These are phyloP conservation scores for Merodon equestris DNA, from an alignment of 2,888 invertebrate genomes.

Conservation along the genomic window DNA sequence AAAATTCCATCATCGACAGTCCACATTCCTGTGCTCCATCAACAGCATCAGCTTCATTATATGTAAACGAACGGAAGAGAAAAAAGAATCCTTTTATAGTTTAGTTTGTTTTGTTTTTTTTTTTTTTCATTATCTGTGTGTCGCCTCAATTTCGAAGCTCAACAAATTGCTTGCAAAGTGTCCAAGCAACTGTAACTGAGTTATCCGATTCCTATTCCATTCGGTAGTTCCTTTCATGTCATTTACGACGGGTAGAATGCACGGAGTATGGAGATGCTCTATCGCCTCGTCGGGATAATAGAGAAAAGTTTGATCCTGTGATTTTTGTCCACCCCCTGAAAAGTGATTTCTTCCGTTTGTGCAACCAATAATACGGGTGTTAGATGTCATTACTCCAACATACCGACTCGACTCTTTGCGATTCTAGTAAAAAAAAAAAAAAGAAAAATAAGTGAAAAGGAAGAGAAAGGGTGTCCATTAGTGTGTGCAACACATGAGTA, in stretches of 20 bases:
- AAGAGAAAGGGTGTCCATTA: not conserved
- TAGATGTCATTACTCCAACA: not conserved
- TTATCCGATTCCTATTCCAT: slow-evolving; percentile 15
- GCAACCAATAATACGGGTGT: not conserved
- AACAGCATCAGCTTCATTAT: slow-evolving; percentile 40
- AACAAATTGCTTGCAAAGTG: slow-evolving; percentile 64
- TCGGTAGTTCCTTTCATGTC: slow-evolving; percentile 21
- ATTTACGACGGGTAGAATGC: slow-evolving; percentile 38
- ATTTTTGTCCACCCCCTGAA: slow-evolving; percentile 13
- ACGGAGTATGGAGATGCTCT: slow-evolving; percentile 44
- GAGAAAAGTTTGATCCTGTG: slow-evolving; percentile 26
- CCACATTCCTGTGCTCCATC: slow-evolving; percentile 33
- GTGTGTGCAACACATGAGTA: slow-evolving; percentile 32
- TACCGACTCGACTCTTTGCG: slow-evolving; percentile 11
- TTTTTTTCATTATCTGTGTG: slow-evolving; percentile 40
- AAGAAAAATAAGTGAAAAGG: slow-evolving; percentile 8
- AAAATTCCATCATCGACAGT: slow-evolving; percentile 47
- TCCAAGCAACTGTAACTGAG: slow-evolving; percentile 43
- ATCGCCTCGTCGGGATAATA: slow-evolving; percentile 6
- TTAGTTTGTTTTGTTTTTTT: no score
- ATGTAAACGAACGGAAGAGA: slow-evolving; percentile 19
- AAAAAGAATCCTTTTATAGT: not conserved
- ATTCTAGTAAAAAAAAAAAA: slow-evolving; percentile 1
- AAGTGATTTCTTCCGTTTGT: slow-evolving; percentile 6
- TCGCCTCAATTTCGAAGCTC: slow-evolving; percentile 18